A percentile compares a stretch with the other conserved stretches of the same genome.
phyloP scores from a whole-genome alignment of 2,113 vertebrate species.

The Tetraodon nigroviridis region DNA sequence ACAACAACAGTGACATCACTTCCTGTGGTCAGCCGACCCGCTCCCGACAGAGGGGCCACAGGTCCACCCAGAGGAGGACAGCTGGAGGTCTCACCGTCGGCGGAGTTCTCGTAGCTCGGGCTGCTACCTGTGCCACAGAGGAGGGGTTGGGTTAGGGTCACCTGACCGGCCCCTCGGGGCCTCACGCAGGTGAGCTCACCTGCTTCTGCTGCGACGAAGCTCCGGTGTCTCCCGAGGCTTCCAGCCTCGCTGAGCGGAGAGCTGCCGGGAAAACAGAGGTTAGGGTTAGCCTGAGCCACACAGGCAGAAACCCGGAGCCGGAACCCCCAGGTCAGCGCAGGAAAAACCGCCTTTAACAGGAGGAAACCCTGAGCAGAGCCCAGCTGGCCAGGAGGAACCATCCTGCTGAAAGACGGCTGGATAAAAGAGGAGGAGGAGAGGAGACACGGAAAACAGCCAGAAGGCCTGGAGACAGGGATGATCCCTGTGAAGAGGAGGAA shows the following conservation, averaged over 20 bases:
- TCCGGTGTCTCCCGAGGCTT: not conserved
- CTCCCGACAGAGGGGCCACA: not conserved
- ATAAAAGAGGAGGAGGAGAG: no score
- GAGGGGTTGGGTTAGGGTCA: not conserved
- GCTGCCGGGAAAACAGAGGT: not conserved
- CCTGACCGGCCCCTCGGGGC: not conserved
- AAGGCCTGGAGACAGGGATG: no score
- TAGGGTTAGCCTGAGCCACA: no score
- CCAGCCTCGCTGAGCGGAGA: not conserved
- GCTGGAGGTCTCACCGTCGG: slow-evolving; percentile 25
- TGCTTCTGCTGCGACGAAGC: slow-evolving; percentile 21
- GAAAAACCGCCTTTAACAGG: no score
- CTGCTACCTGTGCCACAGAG: slow-evolving; percentile 43
- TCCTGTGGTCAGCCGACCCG: not conserved
- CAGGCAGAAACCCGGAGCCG: no score
- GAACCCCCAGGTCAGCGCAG: not conserved
- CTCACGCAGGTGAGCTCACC: slow-evolving; percentile 29
- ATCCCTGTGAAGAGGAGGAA: no score
- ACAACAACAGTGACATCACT: not conserved
- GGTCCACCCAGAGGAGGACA: no score
- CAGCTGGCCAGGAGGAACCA: no score
- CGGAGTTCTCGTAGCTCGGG: slow-evolving; percentile 55
- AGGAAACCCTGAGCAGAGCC: no score
- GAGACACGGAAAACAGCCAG: no score
- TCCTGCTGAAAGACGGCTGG: no score